Conservation (phyloP, 1,140 invertebrate species). For the Ylistrum balloti region DNA sequence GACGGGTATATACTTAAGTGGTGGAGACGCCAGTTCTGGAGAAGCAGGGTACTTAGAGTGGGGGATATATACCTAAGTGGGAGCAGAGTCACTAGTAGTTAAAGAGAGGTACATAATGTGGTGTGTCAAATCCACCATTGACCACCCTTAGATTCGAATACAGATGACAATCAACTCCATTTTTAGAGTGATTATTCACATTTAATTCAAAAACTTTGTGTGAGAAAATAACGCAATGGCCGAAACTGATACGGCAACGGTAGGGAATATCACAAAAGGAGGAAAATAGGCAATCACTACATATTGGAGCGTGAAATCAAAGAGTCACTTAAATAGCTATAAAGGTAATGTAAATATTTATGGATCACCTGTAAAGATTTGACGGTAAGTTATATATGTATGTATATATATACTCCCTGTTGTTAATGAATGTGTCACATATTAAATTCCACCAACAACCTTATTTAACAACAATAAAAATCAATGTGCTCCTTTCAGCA, state of each 20-base stretch:
- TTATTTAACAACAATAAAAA: slow-evolving; percentile 40
- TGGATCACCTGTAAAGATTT: neutral
- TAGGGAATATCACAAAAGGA: neutral
- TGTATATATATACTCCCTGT: neutral
- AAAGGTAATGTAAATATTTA: slow-evolving; percentile 36
- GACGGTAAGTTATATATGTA: neutral
- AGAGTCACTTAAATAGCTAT: neutral
- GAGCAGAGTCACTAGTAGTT: no score
- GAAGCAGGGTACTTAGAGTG: no score
- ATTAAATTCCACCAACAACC: slow-evolving; percentile 19
- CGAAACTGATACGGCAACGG: neutral
- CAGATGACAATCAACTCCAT: neutral
- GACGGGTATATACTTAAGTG: no score
- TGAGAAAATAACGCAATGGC: neutral
- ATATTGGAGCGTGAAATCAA: neutral
- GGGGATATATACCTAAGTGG: no score
- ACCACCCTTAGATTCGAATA: neutral
- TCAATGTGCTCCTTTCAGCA: slow-evolving; percentile 24
- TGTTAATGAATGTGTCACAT: neutral
- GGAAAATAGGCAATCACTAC: neutral
- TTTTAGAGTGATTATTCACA: neutral
- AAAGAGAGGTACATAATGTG: neutral
- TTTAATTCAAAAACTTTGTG: neutral
- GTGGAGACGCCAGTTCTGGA: no score
- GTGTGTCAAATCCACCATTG: neutral